A percentile compares a stretch with the other conserved stretches of the same genome.
These are phyloP conservation scores for Dromius quadrimaculatus DNA, from an alignment of 2,888 invertebrate genomes.

Conservation along the genomic window DNA sequence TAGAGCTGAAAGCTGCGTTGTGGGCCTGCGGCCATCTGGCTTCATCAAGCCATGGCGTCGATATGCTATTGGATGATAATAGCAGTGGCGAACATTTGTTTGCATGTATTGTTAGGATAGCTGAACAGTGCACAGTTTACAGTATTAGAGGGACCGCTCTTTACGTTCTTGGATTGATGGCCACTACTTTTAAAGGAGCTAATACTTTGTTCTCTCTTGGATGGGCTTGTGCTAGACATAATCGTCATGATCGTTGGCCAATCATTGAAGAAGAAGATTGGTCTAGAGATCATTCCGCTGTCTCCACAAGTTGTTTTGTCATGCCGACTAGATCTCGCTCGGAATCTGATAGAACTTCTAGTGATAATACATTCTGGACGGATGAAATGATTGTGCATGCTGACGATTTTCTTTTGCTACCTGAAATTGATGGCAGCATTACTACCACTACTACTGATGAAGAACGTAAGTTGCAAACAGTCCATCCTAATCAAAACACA, in stretches of 20 bases:
- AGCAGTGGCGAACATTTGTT: slow-evolving; percentile 64
- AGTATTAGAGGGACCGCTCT: slow-evolving; percentile 91
- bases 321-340: slow-evolving; percentile 54
- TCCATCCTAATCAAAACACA: background rate
- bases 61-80: slow-evolving; percentile 71
- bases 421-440: slow-evolving; percentile 56
- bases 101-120: slow-evolving; percentile 73
- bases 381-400: slow-evolving; percentile 54
- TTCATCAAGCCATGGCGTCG: slow-evolving; percentile 81
- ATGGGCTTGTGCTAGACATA: slow-evolving; percentile 82
- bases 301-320: slow-evolving; percentile 36
- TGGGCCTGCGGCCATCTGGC: slow-evolving; percentile 92
- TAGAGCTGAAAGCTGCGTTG: slow-evolving; percentile 86
- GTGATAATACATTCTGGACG: slow-evolving; percentile 56
- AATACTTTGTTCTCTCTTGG: slow-evolving; percentile 80
- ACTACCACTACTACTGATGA: slow-evolving; percentile 53
- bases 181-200: slow-evolving; percentile 86
- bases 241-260: slow-evolving; percentile 82
- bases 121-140: slow-evolving; percentile 85
- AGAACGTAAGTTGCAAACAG: slow-evolving; percentile 40
- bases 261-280: slow-evolving; percentile 77
- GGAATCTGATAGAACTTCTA: slow-evolving; percentile 59
- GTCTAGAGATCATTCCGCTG: slow-evolving; percentile 58
- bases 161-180: slow-evolving; percentile 87
- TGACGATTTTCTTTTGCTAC: slow-evolving; percentile 39